These are phyloP conservation scores for Timandra comae DNA, from an alignment of 2,888 invertebrate genomes.

Conservation along the genomic window DNA sequence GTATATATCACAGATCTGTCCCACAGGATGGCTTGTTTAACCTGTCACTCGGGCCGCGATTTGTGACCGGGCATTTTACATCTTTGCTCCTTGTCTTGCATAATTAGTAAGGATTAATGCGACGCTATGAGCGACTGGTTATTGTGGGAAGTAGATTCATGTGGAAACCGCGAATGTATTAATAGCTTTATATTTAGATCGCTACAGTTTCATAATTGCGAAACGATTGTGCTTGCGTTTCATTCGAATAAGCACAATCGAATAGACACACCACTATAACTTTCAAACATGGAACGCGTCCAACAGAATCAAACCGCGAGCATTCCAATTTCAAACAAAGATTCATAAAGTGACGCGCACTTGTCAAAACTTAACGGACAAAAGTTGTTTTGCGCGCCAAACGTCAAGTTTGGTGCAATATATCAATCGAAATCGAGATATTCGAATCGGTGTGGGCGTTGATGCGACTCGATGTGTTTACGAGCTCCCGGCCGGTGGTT, in stretches of 20 bases:
- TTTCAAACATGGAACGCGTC: constrained; percentile 18
- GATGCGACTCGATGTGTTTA: constrained; percentile 44
- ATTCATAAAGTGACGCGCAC: constrained; percentile 17
- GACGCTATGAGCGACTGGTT: constrained; percentile 30
- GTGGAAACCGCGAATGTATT: constrained; percentile 1
- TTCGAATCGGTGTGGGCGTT: constrained; percentile 39
- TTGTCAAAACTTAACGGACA: constrained; percentile 15
- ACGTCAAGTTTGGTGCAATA: constrained; percentile 16
- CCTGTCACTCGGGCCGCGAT: constrained; percentile 69
- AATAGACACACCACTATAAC: too few relatives aligned
- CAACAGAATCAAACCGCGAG: constrained; percentile 22
- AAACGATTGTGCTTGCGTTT: too few relatives aligned
- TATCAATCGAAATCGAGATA: constrained; percentile 38
- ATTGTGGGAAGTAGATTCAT: constrained; percentile 9
- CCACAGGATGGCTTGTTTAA: constrained; percentile 68
- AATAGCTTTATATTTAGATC: too few relatives aligned
- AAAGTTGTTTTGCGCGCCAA: constrained; percentile 17
- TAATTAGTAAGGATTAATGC: constrained; percentile 74
- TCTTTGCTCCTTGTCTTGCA: constrained; percentile 69
- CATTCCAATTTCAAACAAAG: constrained; percentile 23
- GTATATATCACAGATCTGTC: constrained; percentile 71
- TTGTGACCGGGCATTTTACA: constrained; percentile 71
- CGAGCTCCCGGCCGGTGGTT: constrained; percentile 37
- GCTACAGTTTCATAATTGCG: too few relatives aligned
- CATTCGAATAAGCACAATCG: too few relatives aligned